A percentile compares a stretch with the other conserved stretches of the same genome.
These are phyloP conservation scores for Neoniphon sammara DNA, from an alignment of 2,797 vertebrate species.

Conservation along the genomic window DNA sequence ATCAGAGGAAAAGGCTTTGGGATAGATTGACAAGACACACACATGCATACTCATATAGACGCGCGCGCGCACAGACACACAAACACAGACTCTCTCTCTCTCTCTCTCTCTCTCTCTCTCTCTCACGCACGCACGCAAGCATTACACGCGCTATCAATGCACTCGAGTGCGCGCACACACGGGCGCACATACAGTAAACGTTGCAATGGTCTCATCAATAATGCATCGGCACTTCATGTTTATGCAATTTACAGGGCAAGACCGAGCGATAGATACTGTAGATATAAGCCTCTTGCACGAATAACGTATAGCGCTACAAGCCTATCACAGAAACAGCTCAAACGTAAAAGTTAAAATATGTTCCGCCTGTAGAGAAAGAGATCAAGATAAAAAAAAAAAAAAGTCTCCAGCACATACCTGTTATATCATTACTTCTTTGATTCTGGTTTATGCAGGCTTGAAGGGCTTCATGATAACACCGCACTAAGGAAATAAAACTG, in stretches of 20 bases:
- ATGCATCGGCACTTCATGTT: conserved; percentile 90
- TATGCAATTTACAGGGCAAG: conserved; percentile 88
- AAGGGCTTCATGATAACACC: conserved; percentile 86
- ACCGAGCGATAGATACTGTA: conserved; percentile 72
- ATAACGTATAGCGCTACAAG: conserved; percentile 36
- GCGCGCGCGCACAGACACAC: conserved; percentile 7
- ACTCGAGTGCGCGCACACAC: conserved; percentile 30
- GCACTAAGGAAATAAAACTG: conserved; percentile 88
- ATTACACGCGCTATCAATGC: conserved; percentile 25
- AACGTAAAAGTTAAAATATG: conserved; percentile 53
- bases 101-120: too few species aligned
- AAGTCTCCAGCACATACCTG: conserved; percentile 81
- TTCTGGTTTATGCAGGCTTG: conserved; percentile 86
- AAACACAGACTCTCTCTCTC: conserved; percentile 25
- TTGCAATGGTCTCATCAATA: conserved; percentile 87
- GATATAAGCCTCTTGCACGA: conserved; percentile 51
- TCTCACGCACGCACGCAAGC: conserved; percentile 18
- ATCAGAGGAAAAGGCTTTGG: conserved; percentile 44
- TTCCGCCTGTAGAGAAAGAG: conserved; percentile 47
- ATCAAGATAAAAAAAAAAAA: conserved; percentile 69
- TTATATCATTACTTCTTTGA: conserved; percentile 76
- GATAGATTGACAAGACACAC: conserved; percentile 33
- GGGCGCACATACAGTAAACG: conserved; percentile 66
- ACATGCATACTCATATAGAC: conserved; percentile 14
- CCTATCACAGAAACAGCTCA: conserved; percentile 48